Conservation (phyloP, 1,140 invertebrate species). For the Cotesia vestalis region DNA sequence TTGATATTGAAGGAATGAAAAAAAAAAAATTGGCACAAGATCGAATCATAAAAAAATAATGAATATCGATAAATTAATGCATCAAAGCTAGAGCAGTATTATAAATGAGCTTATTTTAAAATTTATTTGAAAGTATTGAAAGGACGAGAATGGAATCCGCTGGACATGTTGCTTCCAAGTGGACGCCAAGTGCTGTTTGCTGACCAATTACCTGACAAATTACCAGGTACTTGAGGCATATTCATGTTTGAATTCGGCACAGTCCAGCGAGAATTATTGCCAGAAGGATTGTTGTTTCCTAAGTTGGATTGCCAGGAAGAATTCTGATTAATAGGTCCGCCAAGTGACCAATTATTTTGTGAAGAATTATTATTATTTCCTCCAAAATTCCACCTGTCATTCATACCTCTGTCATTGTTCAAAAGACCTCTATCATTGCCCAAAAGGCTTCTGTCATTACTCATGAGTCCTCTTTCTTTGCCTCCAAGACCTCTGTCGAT, state of each 20-base stretch:
- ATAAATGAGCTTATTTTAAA: too few species aligned
- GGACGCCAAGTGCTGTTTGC: background rate
- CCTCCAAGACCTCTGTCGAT: background rate
- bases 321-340: constrained; percentile 3
- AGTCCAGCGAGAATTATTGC: constrained; percentile 14
- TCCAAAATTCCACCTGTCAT: too few species aligned
- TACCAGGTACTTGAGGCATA: background rate
- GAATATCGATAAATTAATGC: too few species aligned
- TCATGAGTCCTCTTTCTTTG: too few species aligned
- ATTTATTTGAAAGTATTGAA: too few species aligned
- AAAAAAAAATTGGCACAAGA: background rate
- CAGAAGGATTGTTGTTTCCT: background rate
- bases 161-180: too few species aligned
- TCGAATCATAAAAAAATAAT: constrained; percentile 1
- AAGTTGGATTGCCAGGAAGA: background rate
- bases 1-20: too few species aligned
- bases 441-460: background rate
- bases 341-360: constrained; percentile 2
- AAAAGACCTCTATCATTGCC: too few species aligned
- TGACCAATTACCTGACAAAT: constrained; percentile 7
- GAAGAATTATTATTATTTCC: too few species aligned
- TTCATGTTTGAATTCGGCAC: background rate
- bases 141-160: too few species aligned
- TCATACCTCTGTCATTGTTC: too few species aligned
- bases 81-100: too few species aligned